phyloP scores from a whole-genome alignment of 2,888 invertebrate genomes.

The Xanthia togata region DNA sequence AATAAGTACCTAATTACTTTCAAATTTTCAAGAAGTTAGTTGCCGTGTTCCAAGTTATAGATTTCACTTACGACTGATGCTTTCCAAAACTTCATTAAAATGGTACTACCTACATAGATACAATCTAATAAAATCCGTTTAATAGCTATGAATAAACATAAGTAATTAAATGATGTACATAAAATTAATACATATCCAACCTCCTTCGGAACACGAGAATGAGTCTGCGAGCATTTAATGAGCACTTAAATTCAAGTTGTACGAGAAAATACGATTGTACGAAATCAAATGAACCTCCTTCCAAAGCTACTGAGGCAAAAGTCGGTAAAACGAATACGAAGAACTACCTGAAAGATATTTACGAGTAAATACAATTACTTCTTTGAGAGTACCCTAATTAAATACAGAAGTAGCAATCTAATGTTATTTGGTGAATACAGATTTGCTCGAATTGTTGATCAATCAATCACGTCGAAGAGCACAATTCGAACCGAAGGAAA shows the following conservation, averaged over 20 bases:
- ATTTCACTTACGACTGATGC: neutral
- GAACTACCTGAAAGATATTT: constrained; percentile 6
- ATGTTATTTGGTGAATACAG: constrained; percentile 5
- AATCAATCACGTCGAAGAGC: neutral
- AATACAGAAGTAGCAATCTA: constrained; percentile 5
- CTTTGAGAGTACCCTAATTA: constrained; percentile 2
- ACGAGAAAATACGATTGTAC: constrained; percentile 52
- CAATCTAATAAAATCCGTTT: constrained; percentile 26
- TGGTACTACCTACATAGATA: neutral
- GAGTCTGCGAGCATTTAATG: constrained; percentile 62
- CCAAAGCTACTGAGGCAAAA: constrained; percentile 29
- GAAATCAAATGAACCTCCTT: constrained; percentile 38
- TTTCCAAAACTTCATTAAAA: neutral
- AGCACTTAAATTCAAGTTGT: constrained; percentile 53
- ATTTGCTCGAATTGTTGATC: neutral
- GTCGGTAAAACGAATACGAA: constrained; percentile 10
- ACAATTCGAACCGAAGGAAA: neutral
- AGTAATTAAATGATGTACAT: constrained; percentile 49
- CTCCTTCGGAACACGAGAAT: constrained; percentile 48
- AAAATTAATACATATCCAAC: constrained; percentile 63
- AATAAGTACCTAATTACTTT: neutral
- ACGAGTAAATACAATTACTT: constrained; percentile 24
- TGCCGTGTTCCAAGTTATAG: neutral
- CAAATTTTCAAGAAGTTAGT: neutral
- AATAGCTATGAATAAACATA: constrained; percentile 33